Percentiles rank a stretch among this genome's conserved stretches.
These are phyloP conservation scores for Spilogale gracilis DNA, from an alignment of 2,113 vertebrate species.

Conservation along the genomic window DNA sequence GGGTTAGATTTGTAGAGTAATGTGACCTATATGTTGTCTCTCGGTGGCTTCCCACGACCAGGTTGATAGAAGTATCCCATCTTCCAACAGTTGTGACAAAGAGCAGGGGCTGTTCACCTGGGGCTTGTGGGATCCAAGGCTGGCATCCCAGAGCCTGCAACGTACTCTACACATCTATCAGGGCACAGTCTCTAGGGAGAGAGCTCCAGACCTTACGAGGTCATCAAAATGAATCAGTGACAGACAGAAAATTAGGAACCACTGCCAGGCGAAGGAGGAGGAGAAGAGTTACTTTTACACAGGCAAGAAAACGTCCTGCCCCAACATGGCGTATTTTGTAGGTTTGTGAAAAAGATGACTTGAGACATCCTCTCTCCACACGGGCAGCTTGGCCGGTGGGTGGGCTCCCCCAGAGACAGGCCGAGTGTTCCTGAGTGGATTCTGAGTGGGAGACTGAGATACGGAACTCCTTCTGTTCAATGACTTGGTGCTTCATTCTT, in stretches of 20 bases:
- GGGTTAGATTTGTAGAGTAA: slow-evolving; percentile 28
- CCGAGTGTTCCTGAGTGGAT: neutral
- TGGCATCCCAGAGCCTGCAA: neutral
- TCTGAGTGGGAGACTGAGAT: neutral
- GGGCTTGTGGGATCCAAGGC: no score
- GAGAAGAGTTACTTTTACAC: neutral
- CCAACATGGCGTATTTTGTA: neutral
- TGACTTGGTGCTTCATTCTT: neutral
- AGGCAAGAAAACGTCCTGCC: neutral
- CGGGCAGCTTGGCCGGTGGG: neutral
- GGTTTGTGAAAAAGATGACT: neutral
- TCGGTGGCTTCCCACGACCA: slow-evolving; percentile 50
- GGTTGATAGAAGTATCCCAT: slow-evolving; percentile 65
- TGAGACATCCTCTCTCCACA: neutral
- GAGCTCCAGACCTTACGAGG: neutral
- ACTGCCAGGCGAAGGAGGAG: neutral
- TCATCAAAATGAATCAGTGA: neutral
- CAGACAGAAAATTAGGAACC: neutral
- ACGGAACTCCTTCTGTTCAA: neutral
- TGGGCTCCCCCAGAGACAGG: neutral
- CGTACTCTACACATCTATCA: accelerated
- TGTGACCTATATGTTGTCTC: neutral
- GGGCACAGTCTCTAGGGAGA: neutral
- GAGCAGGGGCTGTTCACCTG: slow-evolving; percentile 5
- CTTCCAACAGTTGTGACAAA: slow-evolving; percentile 71